phyloP scores from a whole-genome alignment of 2,888 invertebrate genomes.

The Mechanitis messenoides region DNA sequence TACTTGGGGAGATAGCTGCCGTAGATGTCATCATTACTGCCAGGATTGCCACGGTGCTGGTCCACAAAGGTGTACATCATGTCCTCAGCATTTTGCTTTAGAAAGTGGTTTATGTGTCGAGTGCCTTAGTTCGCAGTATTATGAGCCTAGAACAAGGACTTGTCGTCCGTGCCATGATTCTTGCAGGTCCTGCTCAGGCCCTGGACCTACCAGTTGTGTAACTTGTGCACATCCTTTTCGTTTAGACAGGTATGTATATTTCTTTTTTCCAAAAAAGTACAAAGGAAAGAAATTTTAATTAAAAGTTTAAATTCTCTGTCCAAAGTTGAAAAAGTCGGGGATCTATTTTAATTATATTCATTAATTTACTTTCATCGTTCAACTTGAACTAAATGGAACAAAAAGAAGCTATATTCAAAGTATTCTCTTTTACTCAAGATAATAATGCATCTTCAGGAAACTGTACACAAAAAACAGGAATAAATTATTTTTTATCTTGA shows the following conservation, averaged over 20 bases:
- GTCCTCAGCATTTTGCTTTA: slow-evolving; percentile 82
- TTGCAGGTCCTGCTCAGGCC: slow-evolving; percentile 83
- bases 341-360: not conserved
- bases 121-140: slow-evolving; percentile 84
- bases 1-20: slow-evolving; percentile 88
- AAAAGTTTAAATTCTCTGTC: not conserved
- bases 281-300: not conserved
- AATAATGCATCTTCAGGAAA: not conserved
- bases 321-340: not conserved
- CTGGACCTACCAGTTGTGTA: slow-evolving; percentile 83
- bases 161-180: slow-evolving; percentile 83
- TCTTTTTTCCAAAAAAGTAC: no score
- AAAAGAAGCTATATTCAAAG: not conserved
- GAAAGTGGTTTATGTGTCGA: slow-evolving; percentile 84
- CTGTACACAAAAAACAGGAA: not conserved
- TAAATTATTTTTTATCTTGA: no score
- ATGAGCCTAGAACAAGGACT: slow-evolving; percentile 81
- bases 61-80: slow-evolving; percentile 83
- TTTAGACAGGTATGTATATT: slow-evolving; percentile 74
- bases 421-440: not conserved
- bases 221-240: slow-evolving; percentile 82
- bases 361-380: slow-evolving; percentile 2
- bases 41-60: slow-evolving; percentile 90
- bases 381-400: not conserved
- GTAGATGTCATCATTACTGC: slow-evolving; percentile 92